phyloP scores from a whole-genome alignment of 2,888 invertebrate genomes.

The Drosophila pegasa region DNA sequence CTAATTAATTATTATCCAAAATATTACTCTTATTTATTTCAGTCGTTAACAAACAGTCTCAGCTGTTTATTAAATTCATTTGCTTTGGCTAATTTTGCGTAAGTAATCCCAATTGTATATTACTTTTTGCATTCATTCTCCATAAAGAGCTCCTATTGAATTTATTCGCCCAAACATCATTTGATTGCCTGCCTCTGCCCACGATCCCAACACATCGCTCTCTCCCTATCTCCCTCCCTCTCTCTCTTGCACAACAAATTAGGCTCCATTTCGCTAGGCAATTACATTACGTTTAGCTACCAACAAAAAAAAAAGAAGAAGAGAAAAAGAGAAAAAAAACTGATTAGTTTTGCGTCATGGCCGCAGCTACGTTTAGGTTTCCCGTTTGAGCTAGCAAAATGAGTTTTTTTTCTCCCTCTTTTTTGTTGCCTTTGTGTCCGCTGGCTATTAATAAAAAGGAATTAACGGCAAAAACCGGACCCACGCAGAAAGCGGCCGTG shows the following conservation, averaged over 20 bases:
- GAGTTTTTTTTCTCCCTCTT: conserved; percentile 30
- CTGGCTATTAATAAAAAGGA: conserved; percentile 78
- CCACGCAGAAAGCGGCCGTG: conserved; percentile 50
- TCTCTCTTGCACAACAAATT: conserved; percentile 3
- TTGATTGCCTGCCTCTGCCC: background rate
- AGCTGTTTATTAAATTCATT: background rate
- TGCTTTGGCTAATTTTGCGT: background rate
- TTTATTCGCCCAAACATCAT: background rate
- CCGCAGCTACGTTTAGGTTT: conserved; percentile 40
- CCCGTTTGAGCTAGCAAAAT: conserved; percentile 58
- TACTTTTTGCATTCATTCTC: background rate
- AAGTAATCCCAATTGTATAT: background rate
- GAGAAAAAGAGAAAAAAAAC: conserved; percentile 30
- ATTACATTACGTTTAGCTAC: conserved; percentile 39
- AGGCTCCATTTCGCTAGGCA: conserved; percentile 23
- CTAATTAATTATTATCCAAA: background rate
- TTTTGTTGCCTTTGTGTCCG: conserved; percentile 60
- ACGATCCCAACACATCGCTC: background rate
- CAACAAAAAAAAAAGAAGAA: conserved; percentile 1
- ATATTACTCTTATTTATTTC: background rate
- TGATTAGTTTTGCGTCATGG: conserved; percentile 66
- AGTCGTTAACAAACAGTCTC: background rate
- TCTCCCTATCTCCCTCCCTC: background rate
- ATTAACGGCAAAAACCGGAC: conserved; percentile 80
- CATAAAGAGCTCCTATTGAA: background rate